Conservation (phyloP, 2,888 invertebrate genomes). For the Tortricodes alternella region DNA sequence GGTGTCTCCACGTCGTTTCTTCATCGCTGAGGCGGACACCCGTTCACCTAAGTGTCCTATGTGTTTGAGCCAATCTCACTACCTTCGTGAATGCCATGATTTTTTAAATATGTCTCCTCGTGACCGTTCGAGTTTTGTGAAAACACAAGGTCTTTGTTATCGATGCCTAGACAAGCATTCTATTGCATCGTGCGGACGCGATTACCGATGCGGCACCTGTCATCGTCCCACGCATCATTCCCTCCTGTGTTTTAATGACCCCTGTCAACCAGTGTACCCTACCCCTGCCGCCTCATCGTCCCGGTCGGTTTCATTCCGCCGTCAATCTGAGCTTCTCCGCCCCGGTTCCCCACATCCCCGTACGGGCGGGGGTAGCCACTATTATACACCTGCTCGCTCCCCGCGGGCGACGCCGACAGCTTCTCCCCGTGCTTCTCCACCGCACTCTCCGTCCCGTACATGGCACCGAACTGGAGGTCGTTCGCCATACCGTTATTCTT, state of each 20-base stretch:
- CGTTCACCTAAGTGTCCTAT: neutral
- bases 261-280: neutral
- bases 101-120: neutral
- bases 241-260: neutral
- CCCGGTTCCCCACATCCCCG: neutral
- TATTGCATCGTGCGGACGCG: neutral
- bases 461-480: neutral
- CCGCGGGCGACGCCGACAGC: neutral
- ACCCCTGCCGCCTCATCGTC: neutral
- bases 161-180: neutral
- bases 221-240: neutral
- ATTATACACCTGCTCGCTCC: neutral
- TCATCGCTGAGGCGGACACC: neutral
- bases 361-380: neutral
- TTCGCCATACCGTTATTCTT: neutral
- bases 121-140: neutral
- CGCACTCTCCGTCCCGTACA: neutral
- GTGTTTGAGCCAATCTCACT: neutral
- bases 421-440: neutral
- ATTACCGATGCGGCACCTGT: neutral
- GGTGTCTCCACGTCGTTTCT: neutral
- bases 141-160: neutral
- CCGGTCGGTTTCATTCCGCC: neutral
- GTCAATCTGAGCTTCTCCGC: neutral
- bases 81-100: neutral